These are phyloP conservation scores for Stichodactyla mertensii DNA, from an alignment of 64 coral and sea anemone genomes.

Conservation along the genomic window DNA sequence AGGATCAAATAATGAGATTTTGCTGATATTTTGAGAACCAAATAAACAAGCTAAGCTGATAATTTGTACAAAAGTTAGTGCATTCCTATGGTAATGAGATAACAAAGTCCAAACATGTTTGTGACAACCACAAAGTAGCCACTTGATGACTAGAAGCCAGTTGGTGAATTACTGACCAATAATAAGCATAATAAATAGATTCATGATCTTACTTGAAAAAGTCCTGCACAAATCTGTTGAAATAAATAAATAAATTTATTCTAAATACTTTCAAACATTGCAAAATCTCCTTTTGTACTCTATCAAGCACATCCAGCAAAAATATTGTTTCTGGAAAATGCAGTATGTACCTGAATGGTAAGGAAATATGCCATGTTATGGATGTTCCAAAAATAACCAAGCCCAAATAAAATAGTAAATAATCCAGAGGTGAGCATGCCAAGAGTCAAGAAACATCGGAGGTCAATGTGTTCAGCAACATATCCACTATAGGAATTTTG, in stretches of 20 bases:
- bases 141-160: too few species aligned
- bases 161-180: too few species aligned
- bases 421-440: conserved; percentile 76
- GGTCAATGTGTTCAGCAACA: conserved; percentile 89
- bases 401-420: conserved; percentile 74
- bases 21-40: too few species aligned
- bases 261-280: neutral
- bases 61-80: too few species aligned
- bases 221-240: conserved; percentile 79
- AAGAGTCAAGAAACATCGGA: conserved; percentile 61
- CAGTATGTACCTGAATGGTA: conserved; percentile 49
- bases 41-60: too few species aligned
- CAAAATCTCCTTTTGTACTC: too few species aligned
- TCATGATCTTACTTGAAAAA: conserved; percentile 60
- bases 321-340: neutral
- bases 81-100: too few species aligned
- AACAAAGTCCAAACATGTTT: too few species aligned
- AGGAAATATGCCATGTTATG: conserved; percentile 74
- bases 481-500: conserved; percentile 75
- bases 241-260: neutral
- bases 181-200: too few species aligned
- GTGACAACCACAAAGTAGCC: too few species aligned
- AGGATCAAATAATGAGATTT: too few species aligned
- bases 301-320: too few species aligned
- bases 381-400: conserved; percentile 87